Evolutionary conservation across 2,888 invertebrate genomes (phyloP).

Genomic region (Pyrrhia umbra): DNA sequence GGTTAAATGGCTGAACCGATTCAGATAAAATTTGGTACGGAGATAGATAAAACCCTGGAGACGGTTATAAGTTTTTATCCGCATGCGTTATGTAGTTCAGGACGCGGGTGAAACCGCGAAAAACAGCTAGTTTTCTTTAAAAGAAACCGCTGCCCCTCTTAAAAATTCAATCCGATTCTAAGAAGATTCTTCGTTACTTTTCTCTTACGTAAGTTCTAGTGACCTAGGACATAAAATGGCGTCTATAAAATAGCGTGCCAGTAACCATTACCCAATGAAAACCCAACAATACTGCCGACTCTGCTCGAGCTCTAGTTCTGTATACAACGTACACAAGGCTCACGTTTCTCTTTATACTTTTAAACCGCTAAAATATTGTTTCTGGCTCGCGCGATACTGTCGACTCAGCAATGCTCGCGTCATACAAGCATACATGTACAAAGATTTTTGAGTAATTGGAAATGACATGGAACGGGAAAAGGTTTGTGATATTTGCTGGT

Average conservation of each 20-base stretch:
- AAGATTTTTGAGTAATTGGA: slow-evolving; percentile 62
- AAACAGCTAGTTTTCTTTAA: neutral
- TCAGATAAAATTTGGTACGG: no score
- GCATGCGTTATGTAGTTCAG: no score
- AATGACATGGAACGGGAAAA: slow-evolving; percentile 31
- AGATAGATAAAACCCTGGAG: no score
- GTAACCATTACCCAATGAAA: slow-evolving; percentile 49
- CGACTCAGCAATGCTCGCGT: slow-evolving; percentile 74
- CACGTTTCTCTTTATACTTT: slow-evolving; percentile 81
- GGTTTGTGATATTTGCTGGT: neutral
- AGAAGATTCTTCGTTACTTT: slow-evolving; percentile 29
- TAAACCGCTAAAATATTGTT: slow-evolving; percentile 87
- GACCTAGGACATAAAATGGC: slow-evolving; percentile 44
- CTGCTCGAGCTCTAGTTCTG: slow-evolving; percentile 49
- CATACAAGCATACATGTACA: slow-evolving; percentile 62
- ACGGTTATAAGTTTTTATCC: no score
- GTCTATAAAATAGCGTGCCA: slow-evolving; percentile 34
- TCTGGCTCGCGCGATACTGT: slow-evolving; percentile 81
- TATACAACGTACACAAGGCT: slow-evolving; percentile 59
- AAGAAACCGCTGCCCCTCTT: neutral
- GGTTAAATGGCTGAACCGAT: no score
- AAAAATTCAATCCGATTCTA: slow-evolving; percentile 22
- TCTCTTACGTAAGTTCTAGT: slow-evolving; percentile 34
- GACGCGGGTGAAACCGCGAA: no score
- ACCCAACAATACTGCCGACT: slow-evolving; percentile 52